Conservation (phyloP, 2,113 vertebrate species). For the rat (Rattus norvegicus) region GRCr8 NC_086021.1:111279501-111280000, state of each 20-base stretch:
- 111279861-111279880: no score
- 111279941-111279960: background rate
- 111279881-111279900: no score
- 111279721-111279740: background rate
- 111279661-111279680: background rate
- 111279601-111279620: background rate
- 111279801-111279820: background rate
- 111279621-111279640: background rate
- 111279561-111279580: background rate
- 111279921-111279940: background rate
- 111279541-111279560: background rate
- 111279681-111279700: background rate
- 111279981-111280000: background rate
- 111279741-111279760: background rate
- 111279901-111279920: background rate
- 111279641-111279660: background rate
- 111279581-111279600: background rate
- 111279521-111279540: background rate
- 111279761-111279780: background rate
- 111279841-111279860: no score
- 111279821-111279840: no score
- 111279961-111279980: background rate
- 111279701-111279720: background rate
- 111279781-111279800: background rate
- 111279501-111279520: background rate